phyloP scores from a whole-genome alignment of 2,797 vertebrate genomes.

The Lacerta bilineata region DNA sequence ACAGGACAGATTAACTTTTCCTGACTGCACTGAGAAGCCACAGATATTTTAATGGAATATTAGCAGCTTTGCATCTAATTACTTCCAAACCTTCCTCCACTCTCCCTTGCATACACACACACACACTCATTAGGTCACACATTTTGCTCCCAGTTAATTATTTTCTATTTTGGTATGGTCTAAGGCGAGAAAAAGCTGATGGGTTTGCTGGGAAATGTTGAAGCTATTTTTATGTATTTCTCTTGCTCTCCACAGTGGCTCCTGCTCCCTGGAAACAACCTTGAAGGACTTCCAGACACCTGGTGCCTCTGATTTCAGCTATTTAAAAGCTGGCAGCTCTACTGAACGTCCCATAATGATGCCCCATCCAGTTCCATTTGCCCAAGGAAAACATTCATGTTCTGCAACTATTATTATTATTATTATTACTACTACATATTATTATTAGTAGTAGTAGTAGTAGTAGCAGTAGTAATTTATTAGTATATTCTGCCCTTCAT shows the following conservation, averaged over 20 bases:
- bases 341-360: neutral
- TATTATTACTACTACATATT: no score
- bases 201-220: conserved; percentile 45
- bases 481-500: neutral
- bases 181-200: conserved; percentile 39
- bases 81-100: conserved; percentile 65
- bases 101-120: neutral
- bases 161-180: conserved; percentile 54
- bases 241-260: conserved; percentile 11
- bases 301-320: neutral
- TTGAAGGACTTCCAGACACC: neutral
- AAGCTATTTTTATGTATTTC: conserved; percentile 38
- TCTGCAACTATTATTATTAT: no score
- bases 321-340: neutral
- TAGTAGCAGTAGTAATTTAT: no score
- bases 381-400: no score
- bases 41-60: conserved; percentile 69
- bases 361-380: neutral
- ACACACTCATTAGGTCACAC: conserved; percentile 24
- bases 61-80: conserved; percentile 75
- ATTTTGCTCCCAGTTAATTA: conserved; percentile 63
- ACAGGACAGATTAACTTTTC: conserved; percentile 73
- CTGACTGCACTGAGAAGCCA: conserved; percentile 67
- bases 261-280: neutral
- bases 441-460: no score